phyloP scores from a whole-genome alignment of 2,888 invertebrate genomes.

The Protophormia terraenovae region DNA sequence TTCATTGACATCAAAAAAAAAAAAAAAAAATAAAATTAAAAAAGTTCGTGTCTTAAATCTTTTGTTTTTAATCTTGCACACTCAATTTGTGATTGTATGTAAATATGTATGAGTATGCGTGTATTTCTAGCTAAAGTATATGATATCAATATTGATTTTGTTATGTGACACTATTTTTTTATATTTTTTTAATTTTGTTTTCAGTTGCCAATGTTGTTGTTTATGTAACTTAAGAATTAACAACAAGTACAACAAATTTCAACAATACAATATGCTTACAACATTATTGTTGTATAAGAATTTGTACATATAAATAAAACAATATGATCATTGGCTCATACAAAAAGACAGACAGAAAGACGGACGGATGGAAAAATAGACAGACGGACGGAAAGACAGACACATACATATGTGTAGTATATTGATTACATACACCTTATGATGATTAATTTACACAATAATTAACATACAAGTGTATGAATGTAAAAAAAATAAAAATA shows the following conservation, averaged over 20 bases:
- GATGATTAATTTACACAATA: conserved; percentile 49
- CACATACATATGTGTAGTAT: background rate
- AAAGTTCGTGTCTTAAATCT: conserved; percentile 56
- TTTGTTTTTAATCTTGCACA: conserved; percentile 49
- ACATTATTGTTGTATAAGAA: conserved; percentile 44
- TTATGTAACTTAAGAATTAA: conserved; percentile 56
- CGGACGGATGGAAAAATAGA: background rate
- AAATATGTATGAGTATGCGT: conserved; percentile 1
- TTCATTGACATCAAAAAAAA: conserved; percentile 20
- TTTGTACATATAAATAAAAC: conserved; percentile 31
- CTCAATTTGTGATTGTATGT: conserved; percentile 18
- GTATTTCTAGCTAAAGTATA: background rate
- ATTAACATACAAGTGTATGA: conserved; percentile 16
- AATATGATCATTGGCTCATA: too few species aligned
- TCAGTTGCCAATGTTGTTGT: background rate
- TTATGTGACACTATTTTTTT: conserved; percentile 54
- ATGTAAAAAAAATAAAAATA: background rate
- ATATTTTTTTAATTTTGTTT: conserved; percentile 3
- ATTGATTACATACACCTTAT: conserved; percentile 45
- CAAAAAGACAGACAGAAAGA: too few species aligned
- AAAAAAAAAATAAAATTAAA: background rate
- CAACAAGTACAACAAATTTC: conserved; percentile 49
- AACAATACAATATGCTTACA: conserved; percentile 45
- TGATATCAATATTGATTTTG: conserved; percentile 55
- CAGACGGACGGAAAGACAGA: background rate